phyloP scores from a whole-genome alignment of 2,113 vertebrate genomes.

The Sebastes fasciatus region DNA sequence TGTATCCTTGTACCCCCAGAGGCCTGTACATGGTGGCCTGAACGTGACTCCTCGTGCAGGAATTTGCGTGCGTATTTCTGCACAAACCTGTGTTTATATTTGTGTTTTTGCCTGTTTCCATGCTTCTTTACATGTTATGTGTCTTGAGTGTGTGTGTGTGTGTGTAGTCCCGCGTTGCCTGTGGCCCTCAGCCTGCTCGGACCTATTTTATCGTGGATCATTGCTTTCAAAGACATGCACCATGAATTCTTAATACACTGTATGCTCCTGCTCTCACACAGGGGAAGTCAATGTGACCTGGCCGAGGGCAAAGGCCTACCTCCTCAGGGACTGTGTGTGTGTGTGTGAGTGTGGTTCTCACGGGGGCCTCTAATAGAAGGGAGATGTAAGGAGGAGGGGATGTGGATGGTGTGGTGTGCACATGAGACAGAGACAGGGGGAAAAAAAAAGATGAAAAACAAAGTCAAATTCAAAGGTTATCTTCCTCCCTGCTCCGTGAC shows the following conservation, averaged over 20 bases:
- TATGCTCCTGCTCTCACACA: slow-evolving; percentile 44
- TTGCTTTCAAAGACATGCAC: slow-evolving; percentile 44
- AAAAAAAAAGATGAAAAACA: not conserved
- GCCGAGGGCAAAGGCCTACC: slow-evolving; percentile 30
- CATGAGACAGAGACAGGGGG: not conserved
- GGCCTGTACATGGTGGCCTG: slow-evolving; percentile 28
- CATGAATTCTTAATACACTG: slow-evolving; percentile 60
- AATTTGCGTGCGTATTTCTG: slow-evolving; percentile 22
- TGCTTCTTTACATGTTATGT: slow-evolving; percentile 9
- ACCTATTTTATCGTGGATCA: slow-evolving; percentile 27
- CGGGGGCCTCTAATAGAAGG: slow-evolving; percentile 1
- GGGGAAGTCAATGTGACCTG: slow-evolving; percentile 28
- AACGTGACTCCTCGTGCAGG: slow-evolving; percentile 14
- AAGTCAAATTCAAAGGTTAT: slow-evolving; percentile 33
- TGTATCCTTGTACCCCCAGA: slow-evolving; percentile 39
- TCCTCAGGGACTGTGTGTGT: slow-evolving; percentile 3
- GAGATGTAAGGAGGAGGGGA: slow-evolving; percentile 9
- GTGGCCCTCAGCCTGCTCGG: not conserved
- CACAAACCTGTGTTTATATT: slow-evolving; percentile 14
- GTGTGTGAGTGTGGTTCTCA: slow-evolving; percentile 12
- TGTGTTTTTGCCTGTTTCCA: slow-evolving; percentile 11
- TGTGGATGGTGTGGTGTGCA: not conserved
- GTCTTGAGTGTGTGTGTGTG: not conserved
- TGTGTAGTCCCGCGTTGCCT: not conserved
- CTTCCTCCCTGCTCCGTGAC: slow-evolving; percentile 17